These are phyloP conservation scores for Clistopyga incitator DNA, from an alignment of 2,888 invertebrate species.

Conservation along the genomic window DNA sequence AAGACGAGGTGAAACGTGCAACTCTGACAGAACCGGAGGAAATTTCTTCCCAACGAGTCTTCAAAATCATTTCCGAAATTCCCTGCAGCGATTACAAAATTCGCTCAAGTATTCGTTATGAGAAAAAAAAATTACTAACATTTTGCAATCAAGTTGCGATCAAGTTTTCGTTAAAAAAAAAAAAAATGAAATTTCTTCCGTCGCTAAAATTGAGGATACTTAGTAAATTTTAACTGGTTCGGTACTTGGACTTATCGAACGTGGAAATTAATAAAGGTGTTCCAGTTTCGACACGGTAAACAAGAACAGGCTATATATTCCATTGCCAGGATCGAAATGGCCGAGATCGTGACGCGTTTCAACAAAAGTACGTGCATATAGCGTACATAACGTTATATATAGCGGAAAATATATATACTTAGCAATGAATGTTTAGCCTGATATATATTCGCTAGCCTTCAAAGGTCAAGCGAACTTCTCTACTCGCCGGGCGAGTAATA, in stretches of 20 bases:
- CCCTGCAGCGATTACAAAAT: no score
- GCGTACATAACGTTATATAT: neutral
- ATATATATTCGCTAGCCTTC: constrained; percentile 48
- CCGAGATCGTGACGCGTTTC: neutral
- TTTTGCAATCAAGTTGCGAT: no score
- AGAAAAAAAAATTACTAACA: no score
- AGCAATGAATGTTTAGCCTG: constrained; percentile 43
- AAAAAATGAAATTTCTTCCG: no score
- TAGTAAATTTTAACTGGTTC: no score
- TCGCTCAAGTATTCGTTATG: no score
- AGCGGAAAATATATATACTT: constrained; percentile 4
- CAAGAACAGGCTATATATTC: neutral
- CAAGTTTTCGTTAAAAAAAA: no score
- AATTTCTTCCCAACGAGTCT: neutral
- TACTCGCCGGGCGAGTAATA: constrained; percentile 10
- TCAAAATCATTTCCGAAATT: no score
- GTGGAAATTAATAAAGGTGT: neutral
- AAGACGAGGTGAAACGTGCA: constrained; percentile 13
- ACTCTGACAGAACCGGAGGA: neutral
- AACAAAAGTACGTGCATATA: neutral
- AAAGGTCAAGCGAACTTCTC: constrained; percentile 53
- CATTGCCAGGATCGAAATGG: neutral
- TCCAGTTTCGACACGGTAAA: neutral
- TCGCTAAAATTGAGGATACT: no score
- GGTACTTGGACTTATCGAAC: no score